Evolutionary conservation across 2,113 vertebrate genomes (phyloP).

Genomic region (Corythornis madagascariensis): DNA sequence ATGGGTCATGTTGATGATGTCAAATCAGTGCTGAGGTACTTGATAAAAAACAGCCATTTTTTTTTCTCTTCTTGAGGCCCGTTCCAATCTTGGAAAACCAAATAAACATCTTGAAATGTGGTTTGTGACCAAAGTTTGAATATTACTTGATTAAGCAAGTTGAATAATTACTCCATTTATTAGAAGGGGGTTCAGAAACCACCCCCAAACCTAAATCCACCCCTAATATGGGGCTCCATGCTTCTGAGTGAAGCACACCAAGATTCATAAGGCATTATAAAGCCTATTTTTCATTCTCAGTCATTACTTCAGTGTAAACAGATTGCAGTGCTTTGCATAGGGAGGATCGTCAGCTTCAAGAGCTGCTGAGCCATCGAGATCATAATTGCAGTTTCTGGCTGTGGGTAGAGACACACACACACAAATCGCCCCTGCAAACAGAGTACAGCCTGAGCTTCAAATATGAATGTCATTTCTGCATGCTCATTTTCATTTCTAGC

Average conservation of each 20-base stretch:
- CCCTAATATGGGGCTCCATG: background rate
- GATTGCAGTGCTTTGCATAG: slow-evolving; percentile 4
- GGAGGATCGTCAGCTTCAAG: background rate
- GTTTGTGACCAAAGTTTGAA: background rate
- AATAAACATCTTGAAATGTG: background rate
- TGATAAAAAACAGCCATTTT: background rate
- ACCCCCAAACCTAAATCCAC: background rate
- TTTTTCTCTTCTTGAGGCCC: background rate
- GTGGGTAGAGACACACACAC: background rate
- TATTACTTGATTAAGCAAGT: background rate
- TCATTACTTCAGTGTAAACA: slow-evolving; percentile 22
- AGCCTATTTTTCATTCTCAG: background rate
- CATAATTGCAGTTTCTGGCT: slow-evolving; percentile 24
- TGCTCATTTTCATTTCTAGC: slow-evolving; percentile 40
- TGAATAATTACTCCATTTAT: background rate
- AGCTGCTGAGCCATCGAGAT: background rate
- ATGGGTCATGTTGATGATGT: background rate
- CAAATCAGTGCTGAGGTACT: background rate
- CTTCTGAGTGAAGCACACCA: background rate
- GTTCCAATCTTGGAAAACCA: background rate
- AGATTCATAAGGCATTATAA: background rate
- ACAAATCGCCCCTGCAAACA: slow-evolving; percentile 28
- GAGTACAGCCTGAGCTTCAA: background rate
- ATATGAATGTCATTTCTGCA: background rate
- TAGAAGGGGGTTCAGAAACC: background rate